Evolutionary conservation across 2,888 invertebrate genomes (phyloP).

Genomic region (Horisme vitalbata): DNA sequence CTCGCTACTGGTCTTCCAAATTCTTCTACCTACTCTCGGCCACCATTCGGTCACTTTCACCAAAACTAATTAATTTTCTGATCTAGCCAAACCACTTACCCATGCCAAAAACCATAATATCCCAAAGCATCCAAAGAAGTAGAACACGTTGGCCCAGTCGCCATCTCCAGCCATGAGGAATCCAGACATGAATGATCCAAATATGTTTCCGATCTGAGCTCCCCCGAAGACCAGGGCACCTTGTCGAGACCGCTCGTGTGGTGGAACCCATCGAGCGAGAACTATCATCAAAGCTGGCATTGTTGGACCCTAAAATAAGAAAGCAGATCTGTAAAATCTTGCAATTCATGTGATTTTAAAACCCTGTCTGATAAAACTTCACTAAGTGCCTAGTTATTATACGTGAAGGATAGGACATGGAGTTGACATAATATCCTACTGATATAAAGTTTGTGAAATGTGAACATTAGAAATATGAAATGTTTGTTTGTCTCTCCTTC

Average conservation of each 20-base stretch:
- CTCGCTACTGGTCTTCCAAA: too few species aligned
- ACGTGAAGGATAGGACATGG: too few species aligned
- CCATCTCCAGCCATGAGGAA: slow-evolving; percentile 76
- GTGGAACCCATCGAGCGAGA: slow-evolving; percentile 84
- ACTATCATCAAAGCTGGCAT: slow-evolving; percentile 87
- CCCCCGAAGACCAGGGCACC: slow-evolving; percentile 84
- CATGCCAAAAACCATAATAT: slow-evolving; percentile 82
- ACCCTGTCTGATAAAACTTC: too few species aligned
- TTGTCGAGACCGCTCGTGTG: slow-evolving; percentile 82
- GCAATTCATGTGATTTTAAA: too few species aligned
- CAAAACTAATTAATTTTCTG: too few species aligned
- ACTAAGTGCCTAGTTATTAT: too few species aligned
- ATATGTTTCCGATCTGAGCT: slow-evolving; percentile 82
- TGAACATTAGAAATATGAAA: too few species aligned
- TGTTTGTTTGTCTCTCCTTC: too few species aligned
- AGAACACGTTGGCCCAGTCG: slow-evolving; percentile 84
- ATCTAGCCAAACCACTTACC: slow-evolving; percentile 48
- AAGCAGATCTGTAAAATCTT: neutral
- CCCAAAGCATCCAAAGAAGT: slow-evolving; percentile 82
- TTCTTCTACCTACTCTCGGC: too few species aligned
- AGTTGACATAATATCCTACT: too few species aligned
- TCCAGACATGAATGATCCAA: slow-evolving; percentile 82
- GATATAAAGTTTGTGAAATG: too few species aligned
- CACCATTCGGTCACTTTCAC: too few species aligned
- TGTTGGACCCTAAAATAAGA: slow-evolving; percentile 85